Conservation (phyloP, 1,140 invertebrate species). For the Bombus vancouverensis region DNA sequence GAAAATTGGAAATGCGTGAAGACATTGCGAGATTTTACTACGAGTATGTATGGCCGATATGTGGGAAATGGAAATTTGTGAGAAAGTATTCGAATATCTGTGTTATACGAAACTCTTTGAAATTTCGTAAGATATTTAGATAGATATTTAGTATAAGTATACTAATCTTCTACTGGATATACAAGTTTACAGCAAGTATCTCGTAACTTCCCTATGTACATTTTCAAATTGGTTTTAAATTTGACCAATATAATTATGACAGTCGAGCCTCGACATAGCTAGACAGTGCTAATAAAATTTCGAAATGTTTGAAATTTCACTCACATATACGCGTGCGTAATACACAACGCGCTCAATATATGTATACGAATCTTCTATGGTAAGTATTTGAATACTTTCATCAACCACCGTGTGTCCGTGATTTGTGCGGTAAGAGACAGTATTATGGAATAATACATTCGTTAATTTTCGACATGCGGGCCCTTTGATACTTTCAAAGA, state of each 20-base stretch:
- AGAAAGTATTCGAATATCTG: not conserved
- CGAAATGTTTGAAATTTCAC: too few species aligned
- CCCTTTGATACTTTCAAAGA: not conserved
- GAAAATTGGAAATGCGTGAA: slow-evolving; percentile 48
- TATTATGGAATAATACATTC: not conserved
- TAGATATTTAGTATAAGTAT: too few species aligned
- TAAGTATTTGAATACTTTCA: not conserved
- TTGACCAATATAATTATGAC: not conserved
- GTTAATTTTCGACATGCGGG: not conserved
- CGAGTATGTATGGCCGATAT: too few species aligned
- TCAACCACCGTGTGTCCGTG: not conserved
- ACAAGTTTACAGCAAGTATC: not conserved
- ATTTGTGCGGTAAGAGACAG: not conserved
- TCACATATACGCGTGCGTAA: too few species aligned
- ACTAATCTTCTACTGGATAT: too few species aligned
- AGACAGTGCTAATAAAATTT: too few species aligned
- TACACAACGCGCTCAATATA: too few species aligned
- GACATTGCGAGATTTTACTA: slow-evolving; percentile 23
- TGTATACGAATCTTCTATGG: too few species aligned
- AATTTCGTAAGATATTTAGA: too few species aligned
- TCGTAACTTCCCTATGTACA: not conserved
- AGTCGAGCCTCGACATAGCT: too few species aligned
- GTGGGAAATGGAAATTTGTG: not conserved
- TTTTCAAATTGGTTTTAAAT: not conserved
- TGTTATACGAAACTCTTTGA: not conserved